Base-by-base conservation (phyloP, 2,113 vertebrate genomes). In the Mungos mungo region DNA sequence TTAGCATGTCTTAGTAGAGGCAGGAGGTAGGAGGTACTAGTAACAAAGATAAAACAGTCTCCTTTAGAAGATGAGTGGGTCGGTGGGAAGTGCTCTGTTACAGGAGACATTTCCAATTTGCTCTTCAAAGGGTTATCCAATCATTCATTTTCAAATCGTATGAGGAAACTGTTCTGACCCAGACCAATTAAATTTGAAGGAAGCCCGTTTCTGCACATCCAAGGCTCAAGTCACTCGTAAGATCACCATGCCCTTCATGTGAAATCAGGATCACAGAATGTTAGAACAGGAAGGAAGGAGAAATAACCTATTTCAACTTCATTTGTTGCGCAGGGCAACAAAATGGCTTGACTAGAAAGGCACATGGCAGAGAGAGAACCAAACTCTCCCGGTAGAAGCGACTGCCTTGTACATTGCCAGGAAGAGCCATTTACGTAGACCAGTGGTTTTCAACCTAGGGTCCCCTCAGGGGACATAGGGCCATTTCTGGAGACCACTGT, bases 11-110 rank as follows among this genome's bases (percentile, higher is more conserved):
- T 93, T 93, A 93, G 38, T 50, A 89, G 57, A 91, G n/a, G 21
- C 54, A 97, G 52, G 25, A 90, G 63, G 33, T 76, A 95, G 77
- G 35, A 50, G 5, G 85, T 66, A 83, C 8, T 69, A 63, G 50
- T 54, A 79, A 65, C 16, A 85, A 88, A 92, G 83, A 96, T 29
- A 93, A 96, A 96, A 86, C 25, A n/a, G 14, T 65, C 60, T 96
- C 68, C 35, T 87, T 95, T 84, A 33, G 72, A 79, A 93, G 71
- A 60, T 33, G 45, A 88, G 86, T n/a, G 19, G 31, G n/a, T 63
- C 5, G 41, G 60, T 76, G 35, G 66, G 68, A 96, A 94, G 57
- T 23, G 92, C 50, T 92, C n/a, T 68, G 47, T 94, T 89, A 57
- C 21, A 41, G 50, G 25, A 87, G 65, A 84, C 8, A 69, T 87